These are phyloP conservation scores for Drosophila emarginata DNA, from an alignment of 2,888 invertebrate genomes.

Conservation along the genomic window DNA sequence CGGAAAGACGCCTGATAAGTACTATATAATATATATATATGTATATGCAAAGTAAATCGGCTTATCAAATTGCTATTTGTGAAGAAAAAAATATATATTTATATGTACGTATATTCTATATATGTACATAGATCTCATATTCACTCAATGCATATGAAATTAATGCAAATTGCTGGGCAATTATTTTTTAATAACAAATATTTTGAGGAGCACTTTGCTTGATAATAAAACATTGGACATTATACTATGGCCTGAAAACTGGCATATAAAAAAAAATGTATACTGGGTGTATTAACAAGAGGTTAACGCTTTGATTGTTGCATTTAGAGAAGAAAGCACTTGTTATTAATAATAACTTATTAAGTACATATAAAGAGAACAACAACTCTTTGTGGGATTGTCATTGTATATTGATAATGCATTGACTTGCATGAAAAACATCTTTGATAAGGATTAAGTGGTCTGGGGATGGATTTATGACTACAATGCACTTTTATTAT, in stretches of 20 bases:
- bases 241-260: neutral
- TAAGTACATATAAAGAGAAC: too few species aligned
- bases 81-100: too few species aligned
- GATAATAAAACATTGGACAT: neutral
- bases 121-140: neutral
- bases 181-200: slow-evolving; percentile 22
- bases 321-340: neutral
- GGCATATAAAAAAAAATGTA: neutral
- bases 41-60: neutral
- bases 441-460: neutral
- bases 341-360: neutral
- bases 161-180: slow-evolving; percentile 6
- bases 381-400: neutral
- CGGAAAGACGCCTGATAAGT: neutral
- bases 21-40: neutral
- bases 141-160: neutral
- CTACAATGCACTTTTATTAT: neutral
- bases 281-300: neutral
- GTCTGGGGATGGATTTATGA: neutral
- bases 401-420: neutral
- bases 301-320: neutral
- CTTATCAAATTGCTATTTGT: neutral
- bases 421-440: neutral
- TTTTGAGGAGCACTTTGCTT: neutral
- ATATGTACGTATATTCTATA: neutral